Conservation (phyloP, 2,797 vertebrate species). For the Crossoptilon crossoptilon region DNA sequence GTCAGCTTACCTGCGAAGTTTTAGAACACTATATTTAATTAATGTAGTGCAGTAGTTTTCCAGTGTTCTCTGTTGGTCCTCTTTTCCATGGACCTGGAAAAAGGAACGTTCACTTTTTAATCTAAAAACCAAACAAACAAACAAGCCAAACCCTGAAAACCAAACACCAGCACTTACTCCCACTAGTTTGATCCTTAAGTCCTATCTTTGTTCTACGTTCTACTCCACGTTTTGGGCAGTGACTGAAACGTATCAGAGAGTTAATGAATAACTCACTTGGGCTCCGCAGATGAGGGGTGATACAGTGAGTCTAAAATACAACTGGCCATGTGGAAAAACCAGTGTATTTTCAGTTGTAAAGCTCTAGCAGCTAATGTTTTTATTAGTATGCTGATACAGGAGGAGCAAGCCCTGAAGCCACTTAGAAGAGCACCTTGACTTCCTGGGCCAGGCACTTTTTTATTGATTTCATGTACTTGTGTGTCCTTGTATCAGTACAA, state of each 20-base stretch:
- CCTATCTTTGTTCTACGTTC: constrained; percentile 27
- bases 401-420: neutral
- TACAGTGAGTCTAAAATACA: neutral
- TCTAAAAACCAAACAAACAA: constrained; percentile 41
- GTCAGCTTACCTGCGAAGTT: neutral
- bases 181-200: constrained; percentile 58
- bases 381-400: neutral
- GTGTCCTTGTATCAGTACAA: neutral
- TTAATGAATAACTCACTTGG: constrained; percentile 73
- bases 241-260: constrained; percentile 31
- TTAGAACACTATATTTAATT: neutral
- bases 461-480: neutral
- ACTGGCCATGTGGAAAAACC: neutral
- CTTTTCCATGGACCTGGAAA: neutral
- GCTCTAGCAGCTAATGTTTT: neutral
- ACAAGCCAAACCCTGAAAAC: constrained; percentile 9
- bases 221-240: constrained; percentile 40
- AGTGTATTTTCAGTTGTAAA: constrained; percentile 45
- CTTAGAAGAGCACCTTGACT: constrained; percentile 3
- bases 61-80: neutral
- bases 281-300: neutral
- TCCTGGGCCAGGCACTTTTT: constrained; percentile 19
- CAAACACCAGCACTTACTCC: neutral
- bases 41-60: neutral
- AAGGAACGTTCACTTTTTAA: constrained; percentile 43